Evolutionary conservation across 2,888 invertebrate genomes (phyloP), one percentile per base, ranked within the genome.

Genomic region (Euzetes globulus): DNA sequence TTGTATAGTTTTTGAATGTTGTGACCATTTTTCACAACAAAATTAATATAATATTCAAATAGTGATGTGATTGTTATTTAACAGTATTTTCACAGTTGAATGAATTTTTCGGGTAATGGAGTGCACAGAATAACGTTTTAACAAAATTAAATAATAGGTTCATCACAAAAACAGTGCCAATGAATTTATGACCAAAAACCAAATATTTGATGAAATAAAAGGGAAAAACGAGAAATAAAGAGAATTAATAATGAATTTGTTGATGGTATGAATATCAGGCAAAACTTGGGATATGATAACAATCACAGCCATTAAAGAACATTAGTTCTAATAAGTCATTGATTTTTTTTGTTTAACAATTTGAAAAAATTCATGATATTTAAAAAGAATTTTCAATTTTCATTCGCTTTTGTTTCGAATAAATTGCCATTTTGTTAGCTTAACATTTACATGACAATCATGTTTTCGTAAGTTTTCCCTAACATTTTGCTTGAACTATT

Each of bases 181-280:
- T 58, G 27, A 29, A 29, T 55, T 25, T 19, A 13, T 29, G 29
- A 3, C 55, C 55, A 55, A 25, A 52, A 52, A 25, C 55, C 55
- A 55, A 58, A 50, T 11, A 50, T 50, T n/a, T 50, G 50, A n/a
- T 17, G 50, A 50, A 50, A 50, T 50, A 50, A 58, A 58, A 58
- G 27, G 27, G 4, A 25, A 55, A 58, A 27, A 58, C 25, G 13
- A 27, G 27, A 58, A 2, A 27, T 29, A 27, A 17, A 29, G 1
- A 17, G 27, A 13, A 58, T 27, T 27, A 58, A 58, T 25, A 15
- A 58, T 27, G 27, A 29, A 15, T 27, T 15, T 41, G 11, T 41
- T 41, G 1, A 41, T 41, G 41, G 41, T 41, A 41, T 41, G 41
- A 41, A 41, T 41, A 41, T 41, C 41, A 41, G 41, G 41, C 41